A percentile compares a stretch with the other conserved stretches of the same genome.
phyloP scores from a whole-genome alignment of 2,113 vertebrate genomes.

The Periophthalmus modestus region DNA sequence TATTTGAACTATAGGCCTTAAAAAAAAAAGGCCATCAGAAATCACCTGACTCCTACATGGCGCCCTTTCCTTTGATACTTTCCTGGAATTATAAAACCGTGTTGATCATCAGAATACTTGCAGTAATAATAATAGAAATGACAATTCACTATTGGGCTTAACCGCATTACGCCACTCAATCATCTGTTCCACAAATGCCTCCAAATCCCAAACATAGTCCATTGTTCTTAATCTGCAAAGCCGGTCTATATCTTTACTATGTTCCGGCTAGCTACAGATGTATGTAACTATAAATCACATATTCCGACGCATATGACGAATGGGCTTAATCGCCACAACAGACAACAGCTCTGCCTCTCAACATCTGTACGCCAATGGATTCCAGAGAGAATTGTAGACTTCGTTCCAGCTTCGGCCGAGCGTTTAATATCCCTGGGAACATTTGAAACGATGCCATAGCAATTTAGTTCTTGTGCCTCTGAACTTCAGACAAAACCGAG shows the following conservation, averaged over 20 bases:
- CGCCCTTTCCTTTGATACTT: not conserved
- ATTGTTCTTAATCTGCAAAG: slow-evolving; percentile 15
- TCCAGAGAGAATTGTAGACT: not conserved
- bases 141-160: not conserved
- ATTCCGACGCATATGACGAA: not conserved
- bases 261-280: not conserved
- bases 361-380: not conserved
- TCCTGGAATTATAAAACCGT: not conserved
- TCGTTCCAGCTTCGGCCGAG: not conserved
- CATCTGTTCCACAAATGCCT: slow-evolving; percentile 9
- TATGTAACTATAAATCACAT: not conserved
- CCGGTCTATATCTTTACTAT: not conserved
- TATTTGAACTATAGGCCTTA: not conserved
- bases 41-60: not conserved
- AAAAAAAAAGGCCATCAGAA: not conserved
- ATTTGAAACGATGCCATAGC: slow-evolving; percentile 6
- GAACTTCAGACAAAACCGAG: slow-evolving; percentile 24
- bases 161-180: slow-evolving; percentile 14
- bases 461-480: slow-evolving; percentile 13
- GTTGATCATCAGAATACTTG: not conserved
- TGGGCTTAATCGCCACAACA: not conserved
- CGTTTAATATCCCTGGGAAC: slow-evolving; percentile 13
- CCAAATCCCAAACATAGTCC: slow-evolving; percentile 7
- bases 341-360: not conserved
- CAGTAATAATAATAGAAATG: not conserved